Percentiles rank a stretch among this genome's conserved stretches.
Conservation (phyloP, 1,140 invertebrate genomes). For the Calosoma granatense region DNA sequence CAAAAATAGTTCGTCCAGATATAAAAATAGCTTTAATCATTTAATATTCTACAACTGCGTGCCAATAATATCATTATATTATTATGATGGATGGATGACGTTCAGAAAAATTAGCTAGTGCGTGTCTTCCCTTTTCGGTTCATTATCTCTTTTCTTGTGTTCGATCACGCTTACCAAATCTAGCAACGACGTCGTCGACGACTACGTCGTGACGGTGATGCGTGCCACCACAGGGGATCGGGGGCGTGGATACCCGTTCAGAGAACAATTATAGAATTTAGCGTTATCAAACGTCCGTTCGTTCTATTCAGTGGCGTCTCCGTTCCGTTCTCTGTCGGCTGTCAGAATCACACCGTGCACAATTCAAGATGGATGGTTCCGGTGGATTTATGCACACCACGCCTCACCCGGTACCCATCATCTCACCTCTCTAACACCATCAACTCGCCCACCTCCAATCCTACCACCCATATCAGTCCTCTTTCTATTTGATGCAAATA, state of each 20-base stretch:
- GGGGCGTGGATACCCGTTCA: neutral
- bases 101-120: too few species aligned
- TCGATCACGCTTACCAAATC: too few species aligned
- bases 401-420: neutral
- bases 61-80: too few species aligned
- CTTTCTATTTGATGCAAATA: neutral
- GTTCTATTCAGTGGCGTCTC: neutral
- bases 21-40: neutral
- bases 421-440: too few species aligned
- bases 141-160: too few species aligned
- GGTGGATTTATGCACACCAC: neutral
- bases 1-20: neutral
- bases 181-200: neutral
- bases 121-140: neutral
- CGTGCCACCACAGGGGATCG: neutral
- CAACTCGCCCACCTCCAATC: neutral
- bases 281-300: neutral
- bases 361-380: neutral
- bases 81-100: too few species aligned
- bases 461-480: neutral
- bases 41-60: too few species aligned
- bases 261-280: neutral
- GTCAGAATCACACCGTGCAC: neutral
- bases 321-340: neutral
- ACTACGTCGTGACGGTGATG: neutral